Percentiles rank a stretch among this genome's conserved stretches.
These are phyloP conservation scores for Mesaphorura yosii DNA, from an alignment of 1,140 invertebrate species.

Conservation along the genomic window DNA sequence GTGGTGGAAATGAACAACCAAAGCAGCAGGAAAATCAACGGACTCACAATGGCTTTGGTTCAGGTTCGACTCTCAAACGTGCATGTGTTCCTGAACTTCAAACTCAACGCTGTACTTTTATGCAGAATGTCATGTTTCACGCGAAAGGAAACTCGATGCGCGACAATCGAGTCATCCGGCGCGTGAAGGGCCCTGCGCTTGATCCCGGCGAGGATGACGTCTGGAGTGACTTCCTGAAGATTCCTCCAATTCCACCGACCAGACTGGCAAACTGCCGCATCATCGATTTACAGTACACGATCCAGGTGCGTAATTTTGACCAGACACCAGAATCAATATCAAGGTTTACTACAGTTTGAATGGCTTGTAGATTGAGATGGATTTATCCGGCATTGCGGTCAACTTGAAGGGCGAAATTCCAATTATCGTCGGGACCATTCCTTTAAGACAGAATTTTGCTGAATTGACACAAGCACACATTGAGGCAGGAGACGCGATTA, in stretches of 20 bases:
- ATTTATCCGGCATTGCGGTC: not conserved
- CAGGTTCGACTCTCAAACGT: not conserved
- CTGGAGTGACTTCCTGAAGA: constrained; percentile 3
- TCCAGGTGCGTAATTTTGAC: not conserved
- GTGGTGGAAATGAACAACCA: constrained; percentile 9
- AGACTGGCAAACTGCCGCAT: constrained; percentile 12
- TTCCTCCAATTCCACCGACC: constrained; percentile 16
- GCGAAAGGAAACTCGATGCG: constrained; percentile 7
- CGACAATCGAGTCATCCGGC: not conserved
- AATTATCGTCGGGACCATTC: constrained; percentile 19
- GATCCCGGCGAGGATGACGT: constrained; percentile 7
- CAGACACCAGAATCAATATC: not conserved
- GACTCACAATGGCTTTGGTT: constrained; percentile 4
- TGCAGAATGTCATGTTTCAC: constrained; percentile 4
- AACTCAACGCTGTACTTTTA: not conserved
- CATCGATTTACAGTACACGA: constrained; percentile 6
- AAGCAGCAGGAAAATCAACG: constrained; percentile 3
- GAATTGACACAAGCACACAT: not conserved
- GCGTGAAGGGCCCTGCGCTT: constrained; percentile 1
- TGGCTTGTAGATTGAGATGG: constrained; percentile 5
- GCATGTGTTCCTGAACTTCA: not conserved
- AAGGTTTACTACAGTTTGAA: not conserved
- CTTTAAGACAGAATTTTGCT: constrained; percentile 7
- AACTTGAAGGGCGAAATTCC: constrained; percentile 6
- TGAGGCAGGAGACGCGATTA: too few species aligned